Base-by-base conservation (phyloP, 2,797 vertebrate species). In the Lagodon rhomboides region DNA sequence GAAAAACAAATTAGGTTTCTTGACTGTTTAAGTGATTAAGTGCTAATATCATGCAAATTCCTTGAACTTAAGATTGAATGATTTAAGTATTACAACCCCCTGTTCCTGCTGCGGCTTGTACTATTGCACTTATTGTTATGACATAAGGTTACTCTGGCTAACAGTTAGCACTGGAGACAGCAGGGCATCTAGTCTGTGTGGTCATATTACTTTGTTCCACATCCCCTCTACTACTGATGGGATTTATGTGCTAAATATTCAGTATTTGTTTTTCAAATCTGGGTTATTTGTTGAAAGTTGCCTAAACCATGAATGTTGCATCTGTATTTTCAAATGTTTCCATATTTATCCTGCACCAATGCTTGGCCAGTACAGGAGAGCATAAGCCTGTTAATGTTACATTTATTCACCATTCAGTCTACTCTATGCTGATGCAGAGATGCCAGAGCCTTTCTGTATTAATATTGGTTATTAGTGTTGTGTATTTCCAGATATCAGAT, bases 301-400 rank as follows among this genome's bases (percentile, higher is more conserved):
- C 30, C 27, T 59, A 15, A 27, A 25, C 44, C 73, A 49, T 55
- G 7, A 50, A 44, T 22, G 11, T 53, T 65, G 4, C 12, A 25
- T 43, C 15, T 27, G 6, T 22, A 58, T 53, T 59, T 15, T n/a
- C 23, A 6, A 18, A 22, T 10, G 23, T 44, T 62, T 67, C 9
- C 20, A 49, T 55, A 22, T n/a, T 60, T 20, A 46, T 47, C 18
- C n/a, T 25, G 61, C 60, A 47, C 1, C 1, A 12, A 17, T 54
- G 23, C 68, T 25, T 11, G 18, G 38, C 13, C 72, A 72, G 64
- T 20, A 79, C 63, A 75, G 68, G 73, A 68, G 73, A 64, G 63
- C 63, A 72, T 59, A 23, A 76, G 43, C 3, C 38, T 72, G 58
- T 22, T 47, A 22, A 43, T 43, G 12, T 5, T 70, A 1, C 3